Evolutionary conservation across 2,797 vertebrate species (phyloP), one percentile per base, ranked within the genome.

Genomic region (Sebastes iracundus): DNA sequence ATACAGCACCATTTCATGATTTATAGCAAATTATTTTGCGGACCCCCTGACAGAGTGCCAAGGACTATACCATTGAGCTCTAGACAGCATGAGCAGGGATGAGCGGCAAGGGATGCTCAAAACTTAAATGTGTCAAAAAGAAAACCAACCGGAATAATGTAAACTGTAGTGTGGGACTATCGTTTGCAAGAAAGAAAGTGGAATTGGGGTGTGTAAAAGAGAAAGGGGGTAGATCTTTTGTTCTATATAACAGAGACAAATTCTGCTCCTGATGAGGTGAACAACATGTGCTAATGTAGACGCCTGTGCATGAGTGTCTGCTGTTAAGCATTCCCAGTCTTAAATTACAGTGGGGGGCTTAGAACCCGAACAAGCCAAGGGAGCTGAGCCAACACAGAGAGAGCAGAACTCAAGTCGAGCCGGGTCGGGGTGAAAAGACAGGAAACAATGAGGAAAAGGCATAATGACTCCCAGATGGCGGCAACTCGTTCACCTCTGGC

Each of bases 381-480:
- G 88, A 92, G 69, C 76, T 2, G 58, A 75, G 92, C 93, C 93
- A 93, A 87, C 65, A 53, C n/a, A 70, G 90, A 83, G 75, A 62
- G 76, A 89, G 86, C 82, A 80, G 80, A 83, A 78, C 79, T 83
- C 56, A 72, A 53, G 85, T 72, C 9, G 83, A 83, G 88, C 75
- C 56, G 60, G 79, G 81, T 68, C 77, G 79, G 88, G 90, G 89
- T 88, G 82, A 92, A 91, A 89, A 93, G 89, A 94, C 90, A 93
- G 93, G 92, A 95, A 93, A 95, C 93, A 93, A 93, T 90, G 92
- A 91, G 93, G 92, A 93, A 94, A 93, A 87, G 42, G 73, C 86
- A 81, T 95, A 95, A 96, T 94, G 84, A 85, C 84, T 94, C 93
- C 93, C 95, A 96, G 92, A 96, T 96, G 95, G 93, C 52, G 22